Base-by-base conservation (phyloP, 2,888 invertebrate genomes). In the Hirtodrosophila trivittata region DNA sequence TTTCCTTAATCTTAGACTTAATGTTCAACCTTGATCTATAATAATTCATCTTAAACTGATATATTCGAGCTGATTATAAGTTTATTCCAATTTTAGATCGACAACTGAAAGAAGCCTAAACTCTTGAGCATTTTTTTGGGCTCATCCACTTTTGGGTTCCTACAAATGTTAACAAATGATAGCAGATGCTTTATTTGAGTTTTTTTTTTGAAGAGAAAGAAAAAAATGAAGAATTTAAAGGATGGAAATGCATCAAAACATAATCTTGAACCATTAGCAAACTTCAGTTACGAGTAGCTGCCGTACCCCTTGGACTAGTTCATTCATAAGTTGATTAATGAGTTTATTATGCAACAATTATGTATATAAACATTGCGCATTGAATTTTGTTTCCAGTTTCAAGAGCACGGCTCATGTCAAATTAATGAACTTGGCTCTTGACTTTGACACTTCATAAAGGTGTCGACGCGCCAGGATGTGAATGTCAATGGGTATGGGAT, bases 301-400 rank as follows among this genome's bases (percentile, higher is more conserved):
- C 21, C 37, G 32, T 52, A 50, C 51, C 49, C 43, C 46, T 54
- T 50, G 54, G 49, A 65, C 55, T 66, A 65, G 54, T 51, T 49
- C 78, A 75, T 59, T 63, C 70, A 51, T 47, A 39, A 52, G 28
- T 49, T 88, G 87, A 88, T 87, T 83, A 89, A 88, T 88, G 86
- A 64, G 66, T 68, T 71, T 78, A 88, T 87, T 88, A 89, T 88
- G 80, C 78, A 87, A 81, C 77, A 86, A 81, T 84, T 84, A 86
- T 77, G 77, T 80, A 14, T 75, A 54, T 85, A 85, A 80, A 80
- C 66, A 75, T 46, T 9, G 45, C 16, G 50, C 56, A 63, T 39
- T 76, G 71, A 73, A 59, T 74, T 55, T 68, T 65, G 74, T 81
- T 83, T 88, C 62, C 66, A 64, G 59, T 66, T 70, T 62, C 83